Conservation (phyloP, 2,797 vertebrate species). For the Gobio occitaniae region DNA sequence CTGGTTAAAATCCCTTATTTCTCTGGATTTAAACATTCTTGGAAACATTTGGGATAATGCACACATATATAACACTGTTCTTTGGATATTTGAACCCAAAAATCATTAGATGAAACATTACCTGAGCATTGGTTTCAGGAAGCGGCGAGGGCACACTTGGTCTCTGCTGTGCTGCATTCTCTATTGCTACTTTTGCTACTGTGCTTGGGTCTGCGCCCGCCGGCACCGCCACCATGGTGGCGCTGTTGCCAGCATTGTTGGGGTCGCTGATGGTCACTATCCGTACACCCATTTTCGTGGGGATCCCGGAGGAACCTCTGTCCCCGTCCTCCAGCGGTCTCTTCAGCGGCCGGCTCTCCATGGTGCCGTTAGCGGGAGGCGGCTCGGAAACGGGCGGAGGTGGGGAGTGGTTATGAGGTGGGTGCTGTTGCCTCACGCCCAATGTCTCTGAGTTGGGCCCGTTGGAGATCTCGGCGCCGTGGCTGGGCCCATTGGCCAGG, state of each 20-base stretch:
- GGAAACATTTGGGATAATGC: too few relatives aligned
- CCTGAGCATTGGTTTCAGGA: slow-evolving; percentile 85
- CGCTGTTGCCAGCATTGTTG: slow-evolving; percentile 96
- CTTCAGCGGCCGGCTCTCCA: slow-evolving; percentile 90
- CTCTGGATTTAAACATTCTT: too few relatives aligned
- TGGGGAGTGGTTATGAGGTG: slow-evolving; percentile 87
- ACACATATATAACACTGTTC: too few relatives aligned
- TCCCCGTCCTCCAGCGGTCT: slow-evolving; percentile 92
- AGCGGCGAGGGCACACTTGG: slow-evolving; percentile 86
- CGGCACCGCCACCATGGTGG: slow-evolving; percentile 99
- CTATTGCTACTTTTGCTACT: slow-evolving; percentile 99
- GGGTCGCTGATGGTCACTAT: slow-evolving; percentile 99
- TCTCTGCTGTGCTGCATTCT: slow-evolving; percentile 97
- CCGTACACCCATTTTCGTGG: slow-evolving; percentile 97
- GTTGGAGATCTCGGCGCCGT: slow-evolving; percentile 89
- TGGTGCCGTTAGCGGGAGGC: slow-evolving; percentile 87
- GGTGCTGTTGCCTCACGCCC: slow-evolving; percentile 79
- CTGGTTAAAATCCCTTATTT: too few relatives aligned
- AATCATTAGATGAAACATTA: slow-evolving; percentile 66
- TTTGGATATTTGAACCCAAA: too few relatives aligned
- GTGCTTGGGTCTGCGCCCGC: slow-evolving; percentile 98
- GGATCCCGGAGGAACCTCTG: slow-evolving; percentile 89
- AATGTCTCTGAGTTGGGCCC: slow-evolving; percentile 91
- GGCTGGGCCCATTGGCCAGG: slow-evolving; percentile 93
- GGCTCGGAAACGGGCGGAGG: slow-evolving; percentile 75